Conservation (phyloP, 2,113 vertebrate genomes). For the Hymenochirus boettgeri region DNA sequence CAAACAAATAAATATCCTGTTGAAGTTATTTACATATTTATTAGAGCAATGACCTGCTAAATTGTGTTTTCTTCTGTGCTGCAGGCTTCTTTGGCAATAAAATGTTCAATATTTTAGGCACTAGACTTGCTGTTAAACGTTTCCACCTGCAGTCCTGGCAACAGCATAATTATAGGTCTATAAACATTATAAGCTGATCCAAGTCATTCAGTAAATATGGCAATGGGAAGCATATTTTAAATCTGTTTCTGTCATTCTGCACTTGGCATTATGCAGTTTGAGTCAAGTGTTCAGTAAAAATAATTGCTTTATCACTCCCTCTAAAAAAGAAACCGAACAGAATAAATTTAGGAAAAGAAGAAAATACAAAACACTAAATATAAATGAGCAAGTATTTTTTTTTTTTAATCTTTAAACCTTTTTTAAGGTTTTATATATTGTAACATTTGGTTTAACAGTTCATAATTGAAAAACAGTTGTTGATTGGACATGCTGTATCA, state of each 20-base stretch:
- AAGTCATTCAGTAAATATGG: constrained; percentile 37
- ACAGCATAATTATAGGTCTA: constrained; percentile 2
- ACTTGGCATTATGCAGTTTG: constrained; percentile 18
- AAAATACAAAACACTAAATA: no score
- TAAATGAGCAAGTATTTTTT: no score
- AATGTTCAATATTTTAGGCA: constrained; percentile 36
- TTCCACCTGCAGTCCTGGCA: constrained; percentile 38
- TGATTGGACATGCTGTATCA: no score
- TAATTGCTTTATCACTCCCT: constrained; percentile 26
- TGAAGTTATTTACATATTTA: constrained; percentile 35
- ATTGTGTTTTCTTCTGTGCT: constrained; percentile 12
- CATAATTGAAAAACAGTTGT: no score
- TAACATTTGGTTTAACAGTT: no score
- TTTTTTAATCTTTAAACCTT: no score
- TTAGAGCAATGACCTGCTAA: constrained; percentile 8
- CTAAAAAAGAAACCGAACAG: constrained; percentile 7
- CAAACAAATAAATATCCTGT: background rate
- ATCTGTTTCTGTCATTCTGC: constrained; percentile 36
- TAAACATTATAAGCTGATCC: constrained; percentile 34
- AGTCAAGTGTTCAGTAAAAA: constrained; percentile 19
- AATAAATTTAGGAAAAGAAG: no score
- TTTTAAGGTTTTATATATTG: no score
- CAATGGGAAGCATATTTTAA: constrained; percentile 24
- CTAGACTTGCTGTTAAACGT: constrained; percentile 37
- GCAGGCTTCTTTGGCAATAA: constrained; percentile 27